These are phyloP conservation scores for Drosophila yakuba DNA, from an alignment of 1,140 invertebrate genomes.

Conservation along the genomic window DNA sequence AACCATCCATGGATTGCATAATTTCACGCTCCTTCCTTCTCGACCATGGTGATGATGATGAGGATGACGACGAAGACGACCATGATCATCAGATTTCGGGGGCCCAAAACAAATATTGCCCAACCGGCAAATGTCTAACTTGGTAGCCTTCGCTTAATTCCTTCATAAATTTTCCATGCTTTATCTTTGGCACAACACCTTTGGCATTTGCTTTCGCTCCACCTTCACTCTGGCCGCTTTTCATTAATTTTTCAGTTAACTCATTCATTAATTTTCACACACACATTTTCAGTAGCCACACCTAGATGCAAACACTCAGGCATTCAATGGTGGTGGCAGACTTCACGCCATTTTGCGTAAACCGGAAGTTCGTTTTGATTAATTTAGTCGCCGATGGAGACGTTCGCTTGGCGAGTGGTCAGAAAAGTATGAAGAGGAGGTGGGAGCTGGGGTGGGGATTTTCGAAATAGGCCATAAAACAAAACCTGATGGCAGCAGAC, in stretches of 20 bases:
- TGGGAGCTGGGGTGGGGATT: slow-evolving; percentile 19
- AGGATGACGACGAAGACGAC: background rate
- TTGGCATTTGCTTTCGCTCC: slow-evolving; percentile 54
- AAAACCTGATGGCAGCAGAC: slow-evolving; percentile 46
- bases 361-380: slow-evolving; percentile 84
- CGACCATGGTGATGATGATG: slow-evolving; percentile 2
- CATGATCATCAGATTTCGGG: slow-evolving; percentile 13
- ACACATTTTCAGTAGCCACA: slow-evolving; percentile 36
- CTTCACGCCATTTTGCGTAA: slow-evolving; percentile 83
- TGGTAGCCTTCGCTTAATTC: slow-evolving; percentile 44
- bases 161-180: slow-evolving; percentile 80
- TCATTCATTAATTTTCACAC: slow-evolving; percentile 81
- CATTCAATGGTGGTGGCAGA: slow-evolving; percentile 65
- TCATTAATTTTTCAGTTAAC: slow-evolving; percentile 84
- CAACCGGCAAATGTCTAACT: slow-evolving; percentile 75
- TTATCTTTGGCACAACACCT: slow-evolving; percentile 82
- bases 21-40: slow-evolving; percentile 64
- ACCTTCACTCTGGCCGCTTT: slow-evolving; percentile 58
- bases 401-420: slow-evolving; percentile 54
- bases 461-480: slow-evolving; percentile 64
- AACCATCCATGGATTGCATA: slow-evolving; percentile 65
- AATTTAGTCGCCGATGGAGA: slow-evolving; percentile 80
- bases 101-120: slow-evolving; percentile 78
- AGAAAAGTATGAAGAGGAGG: slow-evolving; percentile 16
- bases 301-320: slow-evolving; percentile 27